Percentiles rank a stretch among this genome's conserved stretches.
These are phyloP conservation scores for Eulemur albifrons DNA, from an alignment of 2,797 vertebrate species.

Conservation along the genomic window DNA sequence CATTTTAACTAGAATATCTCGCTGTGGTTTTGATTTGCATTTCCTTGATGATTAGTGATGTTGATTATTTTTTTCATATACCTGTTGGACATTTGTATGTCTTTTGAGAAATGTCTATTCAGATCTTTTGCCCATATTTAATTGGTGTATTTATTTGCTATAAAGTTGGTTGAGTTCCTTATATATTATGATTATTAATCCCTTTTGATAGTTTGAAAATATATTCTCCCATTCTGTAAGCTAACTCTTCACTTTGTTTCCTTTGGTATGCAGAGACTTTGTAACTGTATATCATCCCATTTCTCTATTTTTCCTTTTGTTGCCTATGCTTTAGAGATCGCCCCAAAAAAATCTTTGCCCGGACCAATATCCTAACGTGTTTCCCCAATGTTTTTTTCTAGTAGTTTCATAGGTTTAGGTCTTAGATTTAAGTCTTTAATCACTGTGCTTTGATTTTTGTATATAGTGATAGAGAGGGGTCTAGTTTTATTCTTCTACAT, in stretches of 20 bases:
- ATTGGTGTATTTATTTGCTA: background rate
- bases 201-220: background rate
- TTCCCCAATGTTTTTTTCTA: background rate
- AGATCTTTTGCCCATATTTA: background rate
- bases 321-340: background rate
- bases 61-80: background rate
- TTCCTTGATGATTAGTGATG: background rate
- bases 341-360: background rate
- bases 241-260: background rate
- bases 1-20: background rate
- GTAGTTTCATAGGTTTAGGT: background rate
- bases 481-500: background rate
- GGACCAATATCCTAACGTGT: background rate
- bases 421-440: background rate
- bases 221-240: background rate
- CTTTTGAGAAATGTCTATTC: background rate
- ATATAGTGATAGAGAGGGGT: background rate
- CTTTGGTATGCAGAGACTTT: background rate
- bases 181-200: background rate
- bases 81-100: background rate
- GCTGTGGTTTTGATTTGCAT: background rate
- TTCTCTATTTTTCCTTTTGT: background rate
- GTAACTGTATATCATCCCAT: background rate
- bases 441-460: background rate
- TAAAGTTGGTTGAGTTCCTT: background rate